A percentile compares a stretch with the other conserved stretches of the same genome.
phyloP scores from a whole-genome alignment of 2,888 invertebrate genomes.

The Pollenia amentaria region DNA sequence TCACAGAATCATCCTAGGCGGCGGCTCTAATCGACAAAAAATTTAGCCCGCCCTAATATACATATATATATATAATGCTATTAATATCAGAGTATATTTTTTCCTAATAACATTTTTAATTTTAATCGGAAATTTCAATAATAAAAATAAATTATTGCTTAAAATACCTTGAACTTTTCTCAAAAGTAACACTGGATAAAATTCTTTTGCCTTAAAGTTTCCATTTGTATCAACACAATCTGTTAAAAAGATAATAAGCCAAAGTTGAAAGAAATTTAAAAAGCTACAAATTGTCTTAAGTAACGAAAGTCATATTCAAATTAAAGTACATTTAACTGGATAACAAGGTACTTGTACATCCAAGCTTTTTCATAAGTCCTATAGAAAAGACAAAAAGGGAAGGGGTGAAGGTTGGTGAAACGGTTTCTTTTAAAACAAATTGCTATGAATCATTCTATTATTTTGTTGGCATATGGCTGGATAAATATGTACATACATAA shows the following conservation, averaged over 20 bases:
- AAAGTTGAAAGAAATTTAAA: neutral
- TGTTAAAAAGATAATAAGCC: conserved; percentile 8
- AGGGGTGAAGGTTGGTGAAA: neutral
- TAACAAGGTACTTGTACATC: conserved; percentile 21
- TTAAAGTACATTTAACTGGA: conserved; percentile 23
- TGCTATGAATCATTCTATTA: conserved; percentile 21
- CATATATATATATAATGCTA: no score
- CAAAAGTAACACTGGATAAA: neutral
- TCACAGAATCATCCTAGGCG: no score
- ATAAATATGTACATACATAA: neutral
- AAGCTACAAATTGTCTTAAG: conserved; percentile 29
- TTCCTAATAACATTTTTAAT: no score
- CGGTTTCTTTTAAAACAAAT: neutral
- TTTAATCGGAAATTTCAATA: neutral
- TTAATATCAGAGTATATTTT: no score
- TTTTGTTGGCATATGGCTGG: conserved; percentile 26
- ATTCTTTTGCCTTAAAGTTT: conserved; percentile 13
- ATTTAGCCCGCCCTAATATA: no score
- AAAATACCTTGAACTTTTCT: conserved; percentile 39
- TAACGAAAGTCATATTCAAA: conserved; percentile 36
- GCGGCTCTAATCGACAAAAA: no score
- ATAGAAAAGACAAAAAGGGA: neutral
- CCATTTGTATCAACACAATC: conserved; percentile 1
- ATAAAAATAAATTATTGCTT: neutral
- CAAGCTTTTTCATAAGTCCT: neutral